A percentile compares a stretch with the other conserved stretches of the same genome.
phyloP scores from a whole-genome alignment of 2,797 vertebrate species.

The Myotis daubentonii region DNA sequence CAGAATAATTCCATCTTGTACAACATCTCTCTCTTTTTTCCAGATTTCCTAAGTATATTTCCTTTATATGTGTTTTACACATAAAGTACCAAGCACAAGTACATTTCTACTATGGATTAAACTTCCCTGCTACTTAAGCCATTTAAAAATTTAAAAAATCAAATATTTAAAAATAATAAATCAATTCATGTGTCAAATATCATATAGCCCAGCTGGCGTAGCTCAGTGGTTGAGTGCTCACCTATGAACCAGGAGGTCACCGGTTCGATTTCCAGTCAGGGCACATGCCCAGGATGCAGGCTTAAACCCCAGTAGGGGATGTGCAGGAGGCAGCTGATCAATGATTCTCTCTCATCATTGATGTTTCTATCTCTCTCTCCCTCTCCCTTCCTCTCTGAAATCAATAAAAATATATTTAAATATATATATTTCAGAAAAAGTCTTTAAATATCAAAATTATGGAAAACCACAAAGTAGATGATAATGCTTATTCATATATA shows the following conservation, averaged over 20 bases:
- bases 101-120: neutral
- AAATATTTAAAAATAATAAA: slow-evolving; percentile 45
- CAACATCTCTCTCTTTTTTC: neutral
- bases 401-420: too few species aligned
- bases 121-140: neutral
- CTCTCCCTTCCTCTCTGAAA: too few species aligned
- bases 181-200: neutral
- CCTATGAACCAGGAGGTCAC: too few species aligned
- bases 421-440: neutral
- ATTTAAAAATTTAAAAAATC: neutral
- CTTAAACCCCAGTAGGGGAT: too few species aligned
- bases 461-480: neutral
- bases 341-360: too few species aligned
- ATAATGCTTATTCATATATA: slow-evolving; percentile 1
- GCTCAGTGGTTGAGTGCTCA: too few species aligned
- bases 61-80: slow-evolving; percentile 19
- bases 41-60: neutral
- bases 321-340: too few species aligned
- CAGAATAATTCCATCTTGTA: neutral
- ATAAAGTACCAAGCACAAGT: neutral
- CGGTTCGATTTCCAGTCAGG: too few species aligned
- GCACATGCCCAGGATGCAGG: too few species aligned
- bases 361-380: too few species aligned
- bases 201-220: neutral
- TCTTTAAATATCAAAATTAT: slow-evolving; percentile 5